Evolutionary conservation across 2,113 vertebrate genomes (phyloP).

Genomic region (Martes martes): DNA sequence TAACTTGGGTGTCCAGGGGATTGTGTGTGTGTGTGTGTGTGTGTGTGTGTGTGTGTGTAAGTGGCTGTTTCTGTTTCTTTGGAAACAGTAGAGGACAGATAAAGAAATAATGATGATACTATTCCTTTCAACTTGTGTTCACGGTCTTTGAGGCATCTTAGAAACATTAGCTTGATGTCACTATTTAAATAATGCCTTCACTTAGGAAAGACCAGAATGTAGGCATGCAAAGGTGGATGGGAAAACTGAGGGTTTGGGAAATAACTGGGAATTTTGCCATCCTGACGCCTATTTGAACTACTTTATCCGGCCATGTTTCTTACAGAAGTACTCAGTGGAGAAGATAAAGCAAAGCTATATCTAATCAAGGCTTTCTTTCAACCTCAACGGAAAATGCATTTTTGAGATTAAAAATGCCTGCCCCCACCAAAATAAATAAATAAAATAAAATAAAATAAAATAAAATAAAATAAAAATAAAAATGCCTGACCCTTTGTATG

Average conservation of each 20-base stretch:
- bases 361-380: not conserved
- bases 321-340: not conserved
- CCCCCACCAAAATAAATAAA: not conserved
- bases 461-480: not conserved
- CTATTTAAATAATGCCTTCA: not conserved
- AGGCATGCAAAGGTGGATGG: no score
- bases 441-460: no score
- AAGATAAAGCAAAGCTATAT: slow-evolving; percentile 34
- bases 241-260: not conserved
- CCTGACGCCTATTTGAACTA: not conserved
- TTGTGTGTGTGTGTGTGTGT: not conserved
- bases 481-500: not conserved
- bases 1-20: slow-evolving; percentile 47
- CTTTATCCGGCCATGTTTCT: not conserved
- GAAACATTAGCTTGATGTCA: not conserved
- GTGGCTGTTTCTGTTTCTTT: slow-evolving; percentile 67
- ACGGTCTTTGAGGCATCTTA: not conserved
- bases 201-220: not conserved
- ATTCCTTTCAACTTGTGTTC: not conserved
- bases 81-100: slow-evolving; percentile 55
- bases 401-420: slow-evolving; percentile 40
- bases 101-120: slow-evolving; percentile 35
- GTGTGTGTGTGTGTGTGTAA: slow-evolving; percentile 34
- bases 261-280: not conserved
- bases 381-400: slow-evolving; percentile 9